These are phyloP conservation scores for Polyodon spathula DNA, from an alignment of 2,113 vertebrate species.

Conservation along the genomic window DNA sequence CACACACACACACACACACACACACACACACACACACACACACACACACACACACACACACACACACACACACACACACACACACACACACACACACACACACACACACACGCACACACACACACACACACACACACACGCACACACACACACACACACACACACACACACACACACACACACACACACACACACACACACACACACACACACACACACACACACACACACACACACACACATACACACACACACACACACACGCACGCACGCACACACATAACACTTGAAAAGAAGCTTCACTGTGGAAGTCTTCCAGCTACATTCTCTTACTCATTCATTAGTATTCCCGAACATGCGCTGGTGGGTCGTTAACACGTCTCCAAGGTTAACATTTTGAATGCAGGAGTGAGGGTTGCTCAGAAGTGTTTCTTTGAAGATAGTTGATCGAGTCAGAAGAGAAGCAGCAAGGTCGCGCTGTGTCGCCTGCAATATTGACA, in stretches of 20 bases:
- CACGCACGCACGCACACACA: too few species aligned
- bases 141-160: too few species aligned
- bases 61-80: conserved; percentile 21
- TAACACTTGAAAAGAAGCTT: conserved; percentile 14
- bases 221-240: conserved; percentile 40
- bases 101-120: too few species aligned
- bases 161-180: too few species aligned
- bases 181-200: too few species aligned
- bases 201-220: too few species aligned
- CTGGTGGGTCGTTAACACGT: conserved; percentile 51
- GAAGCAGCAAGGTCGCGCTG: conserved; percentile 53
- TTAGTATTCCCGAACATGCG: conserved; percentile 51
- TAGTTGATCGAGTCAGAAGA: conserved; percentile 56
- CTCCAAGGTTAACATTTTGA: conserved; percentile 68
- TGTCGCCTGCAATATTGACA: conserved; percentile 61
- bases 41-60: conserved; percentile 7
- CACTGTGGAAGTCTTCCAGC: conserved; percentile 17
- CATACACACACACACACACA: too few species aligned
- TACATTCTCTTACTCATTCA: conserved; percentile 46
- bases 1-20: too few species aligned
- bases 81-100: conserved; percentile 13
- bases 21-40: too few species aligned
- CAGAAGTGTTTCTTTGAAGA: conserved; percentile 62
- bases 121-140: too few species aligned
- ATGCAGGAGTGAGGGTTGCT: conserved; percentile 59